phyloP scores from a whole-genome alignment of 2,888 invertebrate species.

The Chironomus tentans region DNA sequence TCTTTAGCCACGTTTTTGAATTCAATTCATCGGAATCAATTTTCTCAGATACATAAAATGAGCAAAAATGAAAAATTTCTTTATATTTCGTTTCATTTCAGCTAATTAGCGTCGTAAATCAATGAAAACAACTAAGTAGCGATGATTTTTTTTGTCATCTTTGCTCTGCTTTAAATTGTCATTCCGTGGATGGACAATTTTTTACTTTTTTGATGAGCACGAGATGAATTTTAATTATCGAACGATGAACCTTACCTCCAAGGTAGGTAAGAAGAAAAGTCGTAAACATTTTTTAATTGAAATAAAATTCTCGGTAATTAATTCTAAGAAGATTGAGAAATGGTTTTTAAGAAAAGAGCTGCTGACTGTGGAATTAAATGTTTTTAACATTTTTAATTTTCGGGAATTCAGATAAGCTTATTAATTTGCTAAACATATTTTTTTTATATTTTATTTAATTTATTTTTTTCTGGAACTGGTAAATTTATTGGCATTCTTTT shows the following conservation, averaged over 20 bases:
- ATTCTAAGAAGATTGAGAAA: not conserved
- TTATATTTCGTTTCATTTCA: not conserved
- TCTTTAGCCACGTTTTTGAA: not conserved
- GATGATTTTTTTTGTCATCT: not conserved
- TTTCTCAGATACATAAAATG: not conserved
- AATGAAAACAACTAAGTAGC: not conserved
- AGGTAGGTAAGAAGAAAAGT: not conserved
- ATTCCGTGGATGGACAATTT: not conserved
- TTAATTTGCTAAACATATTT: too few species aligned
- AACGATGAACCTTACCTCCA: not conserved
- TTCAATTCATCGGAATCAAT: not conserved
- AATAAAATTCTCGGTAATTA: not conserved
- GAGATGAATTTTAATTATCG: constrained; percentile 4
- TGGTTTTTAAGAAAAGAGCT: too few species aligned
- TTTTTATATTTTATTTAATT: too few species aligned
- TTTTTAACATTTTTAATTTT: too few species aligned
- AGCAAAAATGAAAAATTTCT: too few species aligned
- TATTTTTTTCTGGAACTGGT: too few species aligned
- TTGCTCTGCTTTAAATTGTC: not conserved
- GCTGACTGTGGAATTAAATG: too few species aligned
- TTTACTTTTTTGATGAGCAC: not conserved
- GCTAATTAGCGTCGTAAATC: constrained; percentile 7
- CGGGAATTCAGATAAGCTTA: too few species aligned
- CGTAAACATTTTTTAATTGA: not conserved
- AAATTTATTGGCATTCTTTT: too few species aligned